These are phyloP conservation scores for Lepidochitona cinerea DNA, from an alignment of 2,888 invertebrate species.

Conservation along the genomic window DNA sequence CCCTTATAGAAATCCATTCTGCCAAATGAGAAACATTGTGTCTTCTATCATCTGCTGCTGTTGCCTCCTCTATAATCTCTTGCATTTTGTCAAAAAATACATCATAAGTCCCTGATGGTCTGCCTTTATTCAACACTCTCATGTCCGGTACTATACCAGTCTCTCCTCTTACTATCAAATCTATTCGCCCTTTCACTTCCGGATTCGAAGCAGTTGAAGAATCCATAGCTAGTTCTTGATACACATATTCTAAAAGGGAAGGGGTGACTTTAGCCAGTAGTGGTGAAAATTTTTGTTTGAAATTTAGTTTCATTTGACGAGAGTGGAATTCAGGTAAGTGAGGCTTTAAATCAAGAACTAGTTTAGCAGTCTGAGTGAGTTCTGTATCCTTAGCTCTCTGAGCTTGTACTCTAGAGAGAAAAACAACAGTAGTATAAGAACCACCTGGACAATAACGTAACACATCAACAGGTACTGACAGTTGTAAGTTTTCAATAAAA, in stretches of 20 bases:
- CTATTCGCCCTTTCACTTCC: neutral
- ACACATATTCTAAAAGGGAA: slow-evolving; percentile 13
- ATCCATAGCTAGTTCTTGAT: slow-evolving; percentile 21
- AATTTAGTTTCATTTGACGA: neutral
- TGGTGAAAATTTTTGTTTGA: slow-evolving; percentile 13
- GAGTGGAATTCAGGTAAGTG: slow-evolving; percentile 5
- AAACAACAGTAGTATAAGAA: neutral
- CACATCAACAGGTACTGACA: slow-evolving; percentile 2
- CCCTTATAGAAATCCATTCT: neutral
- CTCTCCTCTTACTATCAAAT: slow-evolving; percentile 16
- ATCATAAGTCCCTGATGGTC: slow-evolving; percentile 12
- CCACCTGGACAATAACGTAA: neutral
- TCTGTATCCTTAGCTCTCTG: neutral
- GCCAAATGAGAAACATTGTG: slow-evolving; percentile 1
- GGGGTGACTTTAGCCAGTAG: slow-evolving; percentile 14
- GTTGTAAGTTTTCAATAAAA: neutral
- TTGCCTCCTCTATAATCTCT: neutral
- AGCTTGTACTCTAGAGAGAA: neutral
- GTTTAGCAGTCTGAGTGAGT: neutral
- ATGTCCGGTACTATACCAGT: slow-evolving; percentile 4
- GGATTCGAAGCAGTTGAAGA: slow-evolving; percentile 8
- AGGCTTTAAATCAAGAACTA: neutral
- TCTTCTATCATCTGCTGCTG: neutral
- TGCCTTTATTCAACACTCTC: slow-evolving; percentile 11
- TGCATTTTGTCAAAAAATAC: neutral